Base-by-base conservation (phyloP, 2,888 invertebrate genomes). In the Pachycephus smyrnensis region DNA sequence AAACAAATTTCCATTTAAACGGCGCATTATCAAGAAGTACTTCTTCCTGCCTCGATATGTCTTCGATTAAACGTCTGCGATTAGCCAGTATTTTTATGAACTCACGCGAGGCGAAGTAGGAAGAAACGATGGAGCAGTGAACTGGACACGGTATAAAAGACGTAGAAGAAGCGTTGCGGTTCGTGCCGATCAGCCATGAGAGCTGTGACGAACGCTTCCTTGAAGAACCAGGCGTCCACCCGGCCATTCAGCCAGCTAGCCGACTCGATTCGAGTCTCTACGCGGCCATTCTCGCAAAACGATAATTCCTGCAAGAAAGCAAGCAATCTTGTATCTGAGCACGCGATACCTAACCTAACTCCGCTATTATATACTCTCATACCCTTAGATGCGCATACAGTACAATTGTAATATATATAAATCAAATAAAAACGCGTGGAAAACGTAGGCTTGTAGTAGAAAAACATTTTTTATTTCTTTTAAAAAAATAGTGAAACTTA, bases 301-400 rank as follows among this genome's bases (percentile, higher is more conserved):
- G 78, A 78, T 78, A 78, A 78, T 78, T 76, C 55, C 69, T 31
- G 78, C 69, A 78, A 78, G 69, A 78, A 78, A 78, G 33, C 69
- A 73, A 3, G 33, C 73, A 37, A 33, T 37, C 35, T 30, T 55
- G 71, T 75, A 71, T 69, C 78, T n/a, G 35, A 71, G 71, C 73
- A 33, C 36, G 74, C 74, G 36, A 74, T 30, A 30, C 23, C 55
- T 23, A 55, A 2, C 23, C 23, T 55, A 55, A 55, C 55, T 55
- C 23, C 23, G 23, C 23, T 55, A 23, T 55, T 55, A 55, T 55
- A 55, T 23, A 55, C 55, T 23, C 55, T 23, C 55, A 1, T 55
- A 23, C 23, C 23, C 23, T 23, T 55, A 23, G 55, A 55, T 23
- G 55, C 55, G 55, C 55, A 55, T 55, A 9, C 23, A 55, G 23